Evolutionary conservation across 2,888 invertebrate species (phyloP), one percentile per base, ranked within the genome.

Genomic region (Hypomecis punctinalis): DNA sequence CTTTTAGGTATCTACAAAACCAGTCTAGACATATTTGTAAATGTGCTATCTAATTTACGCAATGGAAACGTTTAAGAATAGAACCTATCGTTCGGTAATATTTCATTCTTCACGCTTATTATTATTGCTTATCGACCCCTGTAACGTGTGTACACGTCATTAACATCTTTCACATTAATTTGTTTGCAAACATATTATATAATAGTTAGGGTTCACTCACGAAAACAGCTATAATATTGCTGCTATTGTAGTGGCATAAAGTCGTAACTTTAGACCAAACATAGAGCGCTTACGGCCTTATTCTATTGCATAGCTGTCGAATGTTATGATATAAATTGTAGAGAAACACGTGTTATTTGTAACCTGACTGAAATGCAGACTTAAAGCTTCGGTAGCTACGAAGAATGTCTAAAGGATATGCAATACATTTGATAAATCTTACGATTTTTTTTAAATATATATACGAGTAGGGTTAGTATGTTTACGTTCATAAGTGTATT

Each of bases 101-200:
- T 56, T 70, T 62, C 64, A 65, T 66, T 69, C 64, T 67, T 66
- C 57, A 58, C 57, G 69, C 65, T 69, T 59, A 57, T 65, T 23
- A 23, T 23, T 23, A 23, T 23, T 23, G 69, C 65, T 69, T 59
- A 57, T 65, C 55, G 59, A 69, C 63, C 51, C 70, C 56, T 42
- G 52, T 23, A 51, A 67, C 52, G 67, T 66, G 66, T 63, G 56
- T 61, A 64, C 69, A 71, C 72, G 70, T 68, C 72, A 69, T 75
- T 69, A 65, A 61, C 63, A 66, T 67, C 70, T 68, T 68, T 66
- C 67, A 63, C 71, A 66, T 74, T 75, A 75, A 75, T 77, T 74
- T 74, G 68, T 76, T 72, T 73, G 63, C 65, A 69, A 64, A 69
- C 65, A 66, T 61, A 51, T 76, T 69, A 61, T n/a, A 52, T 61